These are phyloP conservation scores for Platysternon megacephalum DNA, from an alignment of 2,113 vertebrate species.

Conservation along the genomic window DNA sequence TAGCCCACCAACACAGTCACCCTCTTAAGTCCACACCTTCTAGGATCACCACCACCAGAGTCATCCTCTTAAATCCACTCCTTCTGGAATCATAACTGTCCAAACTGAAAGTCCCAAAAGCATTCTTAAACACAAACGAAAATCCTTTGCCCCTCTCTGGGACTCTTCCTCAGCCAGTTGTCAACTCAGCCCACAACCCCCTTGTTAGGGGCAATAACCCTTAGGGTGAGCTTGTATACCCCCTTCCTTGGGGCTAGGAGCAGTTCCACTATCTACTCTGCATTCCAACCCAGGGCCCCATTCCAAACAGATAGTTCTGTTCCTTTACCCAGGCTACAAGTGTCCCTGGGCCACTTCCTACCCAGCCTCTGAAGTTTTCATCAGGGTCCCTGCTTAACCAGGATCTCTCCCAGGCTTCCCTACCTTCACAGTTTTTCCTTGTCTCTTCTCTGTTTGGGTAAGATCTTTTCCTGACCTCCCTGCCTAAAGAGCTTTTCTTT, in stretches of 20 bases:
- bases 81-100: neutral
- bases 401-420: neutral
- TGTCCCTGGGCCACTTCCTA: neutral
- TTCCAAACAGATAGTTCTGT: neutral
- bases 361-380: neutral
- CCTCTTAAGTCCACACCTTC: neutral
- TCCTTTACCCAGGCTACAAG: neutral
- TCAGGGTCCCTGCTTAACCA: neutral
- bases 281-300: neutral
- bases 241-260: neutral
- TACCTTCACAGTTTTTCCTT: neutral
- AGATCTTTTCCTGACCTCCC: rapidly evolving
- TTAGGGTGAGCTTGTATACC: neutral
- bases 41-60: neutral
- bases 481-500: neutral
- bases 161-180: neutral
- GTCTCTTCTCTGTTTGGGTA: neutral
- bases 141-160: neutral
- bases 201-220: neutral
- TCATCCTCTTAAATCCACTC: neutral
- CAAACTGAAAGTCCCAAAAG: neutral
- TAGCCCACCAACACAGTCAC: neutral
- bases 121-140: neutral
- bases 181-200: neutral
- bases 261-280: neutral